Evolutionary conservation across 2,113 vertebrate species (phyloP).

Genomic region (Calidris pugnax): DNA sequence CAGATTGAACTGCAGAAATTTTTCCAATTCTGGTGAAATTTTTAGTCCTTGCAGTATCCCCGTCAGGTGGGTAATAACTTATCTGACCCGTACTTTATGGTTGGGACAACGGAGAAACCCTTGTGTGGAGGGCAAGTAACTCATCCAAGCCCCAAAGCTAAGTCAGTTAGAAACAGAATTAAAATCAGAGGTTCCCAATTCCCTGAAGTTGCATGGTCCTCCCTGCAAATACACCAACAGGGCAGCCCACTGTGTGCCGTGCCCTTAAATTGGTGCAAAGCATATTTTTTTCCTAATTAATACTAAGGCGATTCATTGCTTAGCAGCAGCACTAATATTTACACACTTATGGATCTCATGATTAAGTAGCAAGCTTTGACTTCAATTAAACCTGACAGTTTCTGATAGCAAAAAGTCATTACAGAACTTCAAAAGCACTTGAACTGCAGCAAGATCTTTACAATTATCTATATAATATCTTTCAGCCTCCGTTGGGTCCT

Average conservation of each 20-base stretch:
- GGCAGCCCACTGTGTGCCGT: neutral
- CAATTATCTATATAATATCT: slow-evolving; percentile 41
- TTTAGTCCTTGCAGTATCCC: neutral
- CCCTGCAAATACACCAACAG: neutral
- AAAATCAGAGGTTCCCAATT: neutral
- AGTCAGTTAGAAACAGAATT: neutral
- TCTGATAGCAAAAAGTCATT: slow-evolving; percentile 47
- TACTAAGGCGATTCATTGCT: slow-evolving; percentile 1
- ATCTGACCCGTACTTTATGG: neutral
- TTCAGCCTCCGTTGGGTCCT: slow-evolving; percentile 25
- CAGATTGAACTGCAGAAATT: neutral
- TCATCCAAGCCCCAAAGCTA: rapidly evolving
- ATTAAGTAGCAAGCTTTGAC: slow-evolving; percentile 35
- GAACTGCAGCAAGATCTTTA: slow-evolving; percentile 32
- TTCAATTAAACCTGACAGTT: slow-evolving; percentile 55
- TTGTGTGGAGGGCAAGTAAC: neutral
- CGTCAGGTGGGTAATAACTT: neutral
- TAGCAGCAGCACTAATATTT: slow-evolving; percentile 41
- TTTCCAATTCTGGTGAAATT: neutral
- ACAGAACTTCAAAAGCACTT: slow-evolving; percentile 48
- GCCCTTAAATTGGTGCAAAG: neutral
- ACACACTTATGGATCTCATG: slow-evolving; percentile 4
- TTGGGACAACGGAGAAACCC: neutral
- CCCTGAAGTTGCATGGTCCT: neutral
- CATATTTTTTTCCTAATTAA: neutral